A percentile compares a stretch with the other conserved stretches of the same genome.
Evolutionary conservation across 2,113 vertebrate genomes (phyloP).

Genomic region (Pygoscelis adeliae): DNA sequence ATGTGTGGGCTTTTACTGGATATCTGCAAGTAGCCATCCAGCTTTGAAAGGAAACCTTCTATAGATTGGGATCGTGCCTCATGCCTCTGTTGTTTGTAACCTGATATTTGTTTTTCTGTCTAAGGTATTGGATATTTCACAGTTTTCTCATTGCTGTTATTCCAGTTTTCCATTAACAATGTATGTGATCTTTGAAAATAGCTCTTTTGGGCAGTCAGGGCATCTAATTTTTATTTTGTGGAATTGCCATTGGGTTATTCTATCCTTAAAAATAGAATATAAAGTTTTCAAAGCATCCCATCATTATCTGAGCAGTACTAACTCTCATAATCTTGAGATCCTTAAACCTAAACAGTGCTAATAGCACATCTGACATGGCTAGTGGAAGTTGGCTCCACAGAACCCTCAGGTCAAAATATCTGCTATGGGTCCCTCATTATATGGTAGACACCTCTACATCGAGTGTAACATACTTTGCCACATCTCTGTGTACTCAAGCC

Average conservation of each 20-base stretch:
- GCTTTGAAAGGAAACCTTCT: constrained; percentile 31
- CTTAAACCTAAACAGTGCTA: not conserved
- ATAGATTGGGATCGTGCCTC: not conserved
- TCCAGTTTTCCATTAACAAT: constrained; percentile 34
- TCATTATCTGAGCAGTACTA: not conserved
- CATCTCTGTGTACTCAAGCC: not conserved
- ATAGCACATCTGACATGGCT: not conserved
- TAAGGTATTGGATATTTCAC: constrained; percentile 3
- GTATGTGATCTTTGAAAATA: constrained; percentile 12
- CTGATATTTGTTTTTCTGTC: constrained; percentile 25
- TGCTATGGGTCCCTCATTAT: not conserved
- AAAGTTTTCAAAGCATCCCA: constrained; percentile 1
- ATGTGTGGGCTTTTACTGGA: constrained; percentile 22
- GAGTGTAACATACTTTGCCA: not conserved
- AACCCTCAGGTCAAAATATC: not conserved
- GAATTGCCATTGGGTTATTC: not conserved
- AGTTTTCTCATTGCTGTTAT: not conserved
- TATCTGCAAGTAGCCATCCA: constrained; percentile 38
- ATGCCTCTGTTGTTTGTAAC: not conserved
- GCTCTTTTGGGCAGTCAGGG: not conserved
- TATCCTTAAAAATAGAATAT: not conserved
- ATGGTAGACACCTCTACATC: not conserved
- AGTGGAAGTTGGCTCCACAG: not conserved
- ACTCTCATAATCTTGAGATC: not conserved
- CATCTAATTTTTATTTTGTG: constrained; percentile 4